phyloP scores from a whole-genome alignment of 2,797 vertebrate species.

The Mormyrops boulengeri region DNA sequence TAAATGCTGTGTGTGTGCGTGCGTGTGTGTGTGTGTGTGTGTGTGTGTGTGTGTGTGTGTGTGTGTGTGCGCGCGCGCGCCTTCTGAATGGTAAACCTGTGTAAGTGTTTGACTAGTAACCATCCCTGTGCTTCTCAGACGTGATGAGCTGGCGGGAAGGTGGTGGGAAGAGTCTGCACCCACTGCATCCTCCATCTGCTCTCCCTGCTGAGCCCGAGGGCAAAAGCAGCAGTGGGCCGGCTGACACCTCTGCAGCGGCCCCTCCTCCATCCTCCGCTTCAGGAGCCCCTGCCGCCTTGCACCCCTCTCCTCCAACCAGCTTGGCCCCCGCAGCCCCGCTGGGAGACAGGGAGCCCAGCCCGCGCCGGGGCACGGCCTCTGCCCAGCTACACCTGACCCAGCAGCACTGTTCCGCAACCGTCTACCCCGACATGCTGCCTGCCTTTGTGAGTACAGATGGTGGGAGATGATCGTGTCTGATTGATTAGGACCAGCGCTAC shows the following conservation, averaged over 20 bases:
- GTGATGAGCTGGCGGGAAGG: constrained; percentile 99
- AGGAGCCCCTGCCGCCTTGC: constrained; percentile 60
- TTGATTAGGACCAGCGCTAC: neutral
- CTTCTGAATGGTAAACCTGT: neutral
- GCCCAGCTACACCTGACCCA: constrained; percentile 75
- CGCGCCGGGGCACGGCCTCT: constrained; percentile 71
- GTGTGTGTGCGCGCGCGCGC: too few relatives aligned
- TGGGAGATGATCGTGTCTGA: neutral
- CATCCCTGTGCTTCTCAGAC: constrained; percentile 56
- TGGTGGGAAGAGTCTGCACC: constrained; percentile 89
- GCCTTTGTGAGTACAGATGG: constrained; percentile 81
- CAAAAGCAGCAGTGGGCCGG: constrained; percentile 52
- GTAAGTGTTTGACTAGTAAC: too few relatives aligned
- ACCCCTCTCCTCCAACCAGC: constrained; percentile 63
- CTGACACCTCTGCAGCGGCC: constrained; percentile 53
- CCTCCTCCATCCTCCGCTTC: constrained; percentile 46
- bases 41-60: too few relatives aligned
- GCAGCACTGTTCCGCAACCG: constrained; percentile 79
- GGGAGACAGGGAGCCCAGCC: constrained; percentile 81
- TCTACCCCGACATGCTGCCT: constrained; percentile 97
- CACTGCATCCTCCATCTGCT: constrained; percentile 55
- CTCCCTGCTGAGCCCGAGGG: constrained; percentile 62
- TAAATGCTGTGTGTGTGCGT: too few relatives aligned
- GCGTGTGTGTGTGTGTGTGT: too few relatives aligned
- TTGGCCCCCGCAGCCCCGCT: constrained; percentile 55